Evolutionary conservation across 2,888 invertebrate species (phyloP).

Genomic region (Dione juno): DNA sequence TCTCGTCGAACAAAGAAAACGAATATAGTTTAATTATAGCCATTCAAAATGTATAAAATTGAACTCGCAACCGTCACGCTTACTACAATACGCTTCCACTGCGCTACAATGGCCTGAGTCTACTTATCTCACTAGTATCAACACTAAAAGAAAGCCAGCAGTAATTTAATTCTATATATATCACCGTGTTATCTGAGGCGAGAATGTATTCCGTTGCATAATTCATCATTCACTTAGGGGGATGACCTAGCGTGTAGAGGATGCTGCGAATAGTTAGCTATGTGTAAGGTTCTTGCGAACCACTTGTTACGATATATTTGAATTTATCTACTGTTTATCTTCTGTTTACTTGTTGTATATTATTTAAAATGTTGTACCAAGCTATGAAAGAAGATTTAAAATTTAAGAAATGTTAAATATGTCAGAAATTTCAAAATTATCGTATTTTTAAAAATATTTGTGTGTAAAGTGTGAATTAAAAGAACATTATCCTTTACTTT

Average conservation of each 20-base stretch:
- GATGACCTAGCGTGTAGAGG: conserved; percentile 56
- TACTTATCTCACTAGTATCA: background rate
- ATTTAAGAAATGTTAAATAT: background rate
- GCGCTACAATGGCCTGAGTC: background rate
- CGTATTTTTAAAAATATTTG: background rate
- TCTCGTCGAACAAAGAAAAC: too few species aligned
- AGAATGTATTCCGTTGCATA: conserved; percentile 64
- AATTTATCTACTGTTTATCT: conserved; percentile 31
- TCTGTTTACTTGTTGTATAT: too few species aligned
- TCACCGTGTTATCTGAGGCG: conserved; percentile 57
- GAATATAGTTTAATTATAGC: too few species aligned
- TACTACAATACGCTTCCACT: background rate
- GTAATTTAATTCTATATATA: conserved; percentile 59
- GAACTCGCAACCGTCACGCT: background rate
- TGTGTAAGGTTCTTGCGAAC: conserved; percentile 17
- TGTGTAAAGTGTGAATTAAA: conserved; percentile 1
- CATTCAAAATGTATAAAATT: background rate
- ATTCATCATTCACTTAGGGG: conserved; percentile 66
- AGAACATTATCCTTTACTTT: conserved; percentile 15
- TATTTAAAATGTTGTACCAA: too few species aligned
- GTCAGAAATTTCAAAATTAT: too few species aligned
- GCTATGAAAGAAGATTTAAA: background rate
- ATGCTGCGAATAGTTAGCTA: background rate
- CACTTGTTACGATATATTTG: conserved; percentile 10
- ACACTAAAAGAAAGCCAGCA: background rate